A percentile compares a stretch with the other conserved stretches of the same genome.
phyloP scores from a whole-genome alignment of 23 tunicate species.

The Oikopleura albicans region DNA sequence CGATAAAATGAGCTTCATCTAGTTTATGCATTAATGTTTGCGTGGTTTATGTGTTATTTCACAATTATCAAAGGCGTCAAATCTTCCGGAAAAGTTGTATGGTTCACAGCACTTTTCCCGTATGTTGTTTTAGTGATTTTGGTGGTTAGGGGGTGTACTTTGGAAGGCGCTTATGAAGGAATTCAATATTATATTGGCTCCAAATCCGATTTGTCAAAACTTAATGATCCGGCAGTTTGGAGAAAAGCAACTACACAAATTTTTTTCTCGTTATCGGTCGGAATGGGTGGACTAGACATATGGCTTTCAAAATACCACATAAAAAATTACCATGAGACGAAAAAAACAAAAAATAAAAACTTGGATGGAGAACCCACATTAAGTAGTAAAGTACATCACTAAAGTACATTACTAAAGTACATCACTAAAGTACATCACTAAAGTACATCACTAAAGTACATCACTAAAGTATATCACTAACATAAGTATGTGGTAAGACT shows the following conservation, averaged over 20 bases:
- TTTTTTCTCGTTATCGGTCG: conserved; percentile 63
- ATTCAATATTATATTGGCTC: conserved; percentile 63
- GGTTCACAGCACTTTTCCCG: conserved; percentile 70
- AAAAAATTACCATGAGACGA: too few species aligned
- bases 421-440: too few species aligned
- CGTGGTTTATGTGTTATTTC: conserved; percentile 67
- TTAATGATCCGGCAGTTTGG: conserved; percentile 50
- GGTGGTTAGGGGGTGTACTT: conserved; percentile 47
- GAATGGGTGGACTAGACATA: conserved; percentile 71
- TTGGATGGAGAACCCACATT: too few species aligned
- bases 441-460: too few species aligned
- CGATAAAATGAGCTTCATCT: too few species aligned
- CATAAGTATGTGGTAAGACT: too few species aligned
- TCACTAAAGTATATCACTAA: too few species aligned
- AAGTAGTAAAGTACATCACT: too few species aligned
- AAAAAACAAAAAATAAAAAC: too few species aligned
- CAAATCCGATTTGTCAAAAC: conserved; percentile 30
- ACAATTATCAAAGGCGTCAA: conserved; percentile 49
- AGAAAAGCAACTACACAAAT: conserved; percentile 59
- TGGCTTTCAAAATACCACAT: too few species aligned
- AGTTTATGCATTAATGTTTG: conserved; percentile 38
- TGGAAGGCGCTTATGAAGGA: conserved; percentile 58
- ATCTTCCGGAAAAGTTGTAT: conserved; percentile 74
- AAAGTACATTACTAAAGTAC: too few species aligned
- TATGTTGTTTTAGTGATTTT: conserved; percentile 50